phyloP scores from a whole-genome alignment of 2,797 vertebrate species.

The Menidia menidia region DNA sequence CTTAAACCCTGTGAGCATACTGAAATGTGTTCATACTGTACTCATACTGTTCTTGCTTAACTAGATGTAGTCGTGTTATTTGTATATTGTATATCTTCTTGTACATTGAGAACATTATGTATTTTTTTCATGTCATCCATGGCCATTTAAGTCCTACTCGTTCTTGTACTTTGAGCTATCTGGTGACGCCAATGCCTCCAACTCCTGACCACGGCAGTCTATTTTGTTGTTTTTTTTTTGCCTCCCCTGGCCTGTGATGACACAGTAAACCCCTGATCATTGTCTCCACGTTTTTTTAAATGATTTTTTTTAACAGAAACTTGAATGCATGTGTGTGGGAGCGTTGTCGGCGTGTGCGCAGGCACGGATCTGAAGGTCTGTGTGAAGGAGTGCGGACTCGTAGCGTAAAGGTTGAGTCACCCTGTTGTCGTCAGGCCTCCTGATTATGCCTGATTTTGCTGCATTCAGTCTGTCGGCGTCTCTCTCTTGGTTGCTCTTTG shows the following conservation, averaged over 20 bases:
- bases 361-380: conserved; percentile 22
- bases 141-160: conserved; percentile 5
- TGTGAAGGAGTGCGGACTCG: conserved; percentile 9
- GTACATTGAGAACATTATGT: no score
- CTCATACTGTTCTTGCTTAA: no score
- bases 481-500: conserved; percentile 15
- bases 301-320: conserved; percentile 6
- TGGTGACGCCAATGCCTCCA: conserved; percentile 15
- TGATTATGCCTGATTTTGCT: conserved; percentile 38
- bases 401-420: conserved; percentile 55
- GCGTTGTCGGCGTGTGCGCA: neutral
- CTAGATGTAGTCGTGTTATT: no score
- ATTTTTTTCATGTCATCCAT: neutral
- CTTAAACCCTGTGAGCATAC: no score
- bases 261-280: conserved; percentile 6
- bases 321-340: conserved; percentile 21
- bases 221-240: neutral
- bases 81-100: no score
- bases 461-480: conserved; percentile 18
- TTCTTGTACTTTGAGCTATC: conserved; percentile 9
- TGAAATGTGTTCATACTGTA: no score
- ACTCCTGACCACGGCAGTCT: conserved; percentile 40
- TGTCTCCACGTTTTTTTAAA: conserved; percentile 7
- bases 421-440: conserved; percentile 26
- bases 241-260: neutral